phyloP scores from a whole-genome alignment of 2,113 vertebrate species.

The Carollia perspicillata region DNA sequence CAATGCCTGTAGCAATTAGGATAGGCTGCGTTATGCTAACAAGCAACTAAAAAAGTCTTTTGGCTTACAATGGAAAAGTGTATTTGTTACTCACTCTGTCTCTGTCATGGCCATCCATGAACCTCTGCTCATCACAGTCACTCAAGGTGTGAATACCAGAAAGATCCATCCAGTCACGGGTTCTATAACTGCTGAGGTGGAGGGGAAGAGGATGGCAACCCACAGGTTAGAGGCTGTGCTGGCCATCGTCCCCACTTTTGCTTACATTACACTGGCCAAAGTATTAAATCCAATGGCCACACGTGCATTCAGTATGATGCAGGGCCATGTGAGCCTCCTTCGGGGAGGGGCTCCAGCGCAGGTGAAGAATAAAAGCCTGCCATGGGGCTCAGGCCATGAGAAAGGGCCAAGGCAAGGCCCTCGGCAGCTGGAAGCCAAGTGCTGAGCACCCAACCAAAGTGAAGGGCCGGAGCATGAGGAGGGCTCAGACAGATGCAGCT shows the following conservation, averaged over 20 bases:
- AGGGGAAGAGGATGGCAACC: background rate
- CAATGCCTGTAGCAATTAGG: background rate
- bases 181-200: background rate
- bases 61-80: background rate
- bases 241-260: background rate
- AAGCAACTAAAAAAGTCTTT: background rate
- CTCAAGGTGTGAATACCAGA: background rate
- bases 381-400: fast-evolving
- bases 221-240: background rate
- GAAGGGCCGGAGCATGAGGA: background rate
- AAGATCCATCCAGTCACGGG: fast-evolving
- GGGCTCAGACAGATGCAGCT: background rate
- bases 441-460: background rate
- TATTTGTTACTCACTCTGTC: background rate
- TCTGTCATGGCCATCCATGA: background rate
- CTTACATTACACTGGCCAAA: background rate
- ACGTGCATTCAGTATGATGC: background rate
- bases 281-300: background rate
- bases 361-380: background rate
- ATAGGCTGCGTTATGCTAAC: background rate
- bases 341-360: fast-evolving
- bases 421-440: no score
- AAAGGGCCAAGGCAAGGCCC: background rate
- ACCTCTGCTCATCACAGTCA: background rate
- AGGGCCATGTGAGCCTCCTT: background rate